phyloP scores from a whole-genome alignment of 1,140 invertebrate species.

The Anoplolepis gracilipes region DNA sequence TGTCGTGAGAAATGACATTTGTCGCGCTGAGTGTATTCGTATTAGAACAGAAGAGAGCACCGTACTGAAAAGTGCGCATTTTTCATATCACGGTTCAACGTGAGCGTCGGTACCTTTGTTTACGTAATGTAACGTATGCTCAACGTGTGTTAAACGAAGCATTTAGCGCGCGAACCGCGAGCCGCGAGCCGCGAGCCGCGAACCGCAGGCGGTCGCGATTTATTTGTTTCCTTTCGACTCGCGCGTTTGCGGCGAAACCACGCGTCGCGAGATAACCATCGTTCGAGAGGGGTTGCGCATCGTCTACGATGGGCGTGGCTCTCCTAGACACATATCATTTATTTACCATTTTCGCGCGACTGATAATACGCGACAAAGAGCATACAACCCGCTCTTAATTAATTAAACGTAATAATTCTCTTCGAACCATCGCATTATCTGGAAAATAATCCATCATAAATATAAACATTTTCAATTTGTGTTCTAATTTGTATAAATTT shows the following conservation, averaged over 20 bases:
- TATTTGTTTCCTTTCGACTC: conserved; percentile 70
- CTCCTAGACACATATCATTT: conserved; percentile 60
- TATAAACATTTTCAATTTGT: neutral
- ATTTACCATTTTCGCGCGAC: conserved; percentile 61
- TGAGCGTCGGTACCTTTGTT: conserved; percentile 2
- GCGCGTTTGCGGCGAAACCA: conserved; percentile 38
- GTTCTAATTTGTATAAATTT: neutral
- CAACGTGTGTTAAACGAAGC: conserved; percentile 39
- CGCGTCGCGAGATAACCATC: conserved; percentile 45
- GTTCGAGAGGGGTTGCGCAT: conserved; percentile 54
- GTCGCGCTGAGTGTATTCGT: too few relatives aligned
- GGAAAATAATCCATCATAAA: neutral
- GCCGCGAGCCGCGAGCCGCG: conserved; percentile 41
- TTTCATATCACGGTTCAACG: neutral
- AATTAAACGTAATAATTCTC: conserved; percentile 2
- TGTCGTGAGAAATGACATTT: too few relatives aligned
- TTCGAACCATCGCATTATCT: neutral
- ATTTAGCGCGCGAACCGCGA: conserved; percentile 48
- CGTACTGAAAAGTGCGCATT: neutral
- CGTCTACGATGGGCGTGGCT: conserved; percentile 66
- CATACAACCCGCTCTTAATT: neutral
- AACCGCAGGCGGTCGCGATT: conserved; percentile 53
- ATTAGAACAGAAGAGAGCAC: too few relatives aligned
- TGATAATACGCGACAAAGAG: conserved; percentile 16
- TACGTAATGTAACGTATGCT: neutral